Evolutionary conservation across 2,888 invertebrate genomes (phyloP).

Genomic region (Allygus modestus): DNA sequence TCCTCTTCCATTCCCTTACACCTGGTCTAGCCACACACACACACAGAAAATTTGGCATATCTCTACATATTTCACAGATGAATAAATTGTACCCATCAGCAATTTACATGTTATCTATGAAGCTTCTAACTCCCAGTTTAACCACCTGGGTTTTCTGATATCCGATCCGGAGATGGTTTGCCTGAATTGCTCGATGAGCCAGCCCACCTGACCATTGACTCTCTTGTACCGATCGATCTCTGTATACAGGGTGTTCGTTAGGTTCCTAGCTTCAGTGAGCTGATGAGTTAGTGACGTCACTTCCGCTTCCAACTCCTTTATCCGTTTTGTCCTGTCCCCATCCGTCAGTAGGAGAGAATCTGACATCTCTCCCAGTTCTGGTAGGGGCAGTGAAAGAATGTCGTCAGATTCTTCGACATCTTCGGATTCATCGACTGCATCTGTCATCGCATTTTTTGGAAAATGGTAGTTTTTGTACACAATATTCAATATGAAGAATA

Average conservation of each 20-base stretch:
- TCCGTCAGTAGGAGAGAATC: not conserved
- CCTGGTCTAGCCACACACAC: no score
- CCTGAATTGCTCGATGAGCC: constrained; percentile 35
- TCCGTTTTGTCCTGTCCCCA: not conserved
- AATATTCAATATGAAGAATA: not conserved
- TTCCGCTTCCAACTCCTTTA: constrained; percentile 10
- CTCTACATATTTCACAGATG: no score
- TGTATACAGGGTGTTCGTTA: not conserved
- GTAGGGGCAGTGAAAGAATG: not conserved
- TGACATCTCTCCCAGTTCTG: not conserved
- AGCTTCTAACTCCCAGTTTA: no score
- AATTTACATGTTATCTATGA: no score
- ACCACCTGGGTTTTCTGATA: constrained; percentile 26
- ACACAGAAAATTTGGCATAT: no score
- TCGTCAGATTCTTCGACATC: constrained; percentile 2
- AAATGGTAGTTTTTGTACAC: not conserved
- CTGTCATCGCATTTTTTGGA: not conserved
- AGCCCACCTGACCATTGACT: constrained; percentile 20
- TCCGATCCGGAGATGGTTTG: constrained; percentile 11
- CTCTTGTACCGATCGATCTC: constrained; percentile 18
- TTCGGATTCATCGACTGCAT: constrained; percentile 9
- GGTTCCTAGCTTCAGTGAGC: constrained; percentile 15
- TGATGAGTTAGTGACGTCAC: not conserved
- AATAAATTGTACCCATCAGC: no score
- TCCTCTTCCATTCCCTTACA: no score